Evolutionary conservation across 2,888 invertebrate genomes (phyloP), one percentile per base, ranked within the genome.

Genomic region (Ashinkailepas kermadecensis): DNA sequence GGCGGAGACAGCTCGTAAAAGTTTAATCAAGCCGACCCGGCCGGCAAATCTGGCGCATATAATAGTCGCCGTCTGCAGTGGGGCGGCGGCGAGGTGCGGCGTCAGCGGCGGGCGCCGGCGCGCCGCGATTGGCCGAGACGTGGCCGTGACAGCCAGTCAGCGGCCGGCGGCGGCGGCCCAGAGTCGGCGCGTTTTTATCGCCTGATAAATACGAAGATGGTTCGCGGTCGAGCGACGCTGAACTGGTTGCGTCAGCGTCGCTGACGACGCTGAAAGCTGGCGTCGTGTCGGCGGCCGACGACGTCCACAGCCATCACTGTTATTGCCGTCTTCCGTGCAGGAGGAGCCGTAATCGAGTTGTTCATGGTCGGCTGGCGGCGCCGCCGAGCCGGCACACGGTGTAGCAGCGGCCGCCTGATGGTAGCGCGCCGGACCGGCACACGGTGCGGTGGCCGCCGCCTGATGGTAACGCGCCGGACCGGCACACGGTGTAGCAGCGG

Each of bases 1-100:
- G 7, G 6, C 74, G 25, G 74, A 74, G 74, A 74, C 74, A 21
- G 54, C 74, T 74, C 74, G 74, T 74, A 74, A 74, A 74, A 74
- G 74, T 74, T 74, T 74, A 74, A 74, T 74, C 74, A 74, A 65
- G 74, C 54, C 67, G 18, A 18, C 13, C 54, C 7, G 54, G 13
- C 74, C 23, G 23, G 25, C 74, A 54, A 74, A 39, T 74, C 74
- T 25, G 74, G 54, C 39, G 3, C 74, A 74, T 21, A 54, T 74
- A 74, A 74, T 74, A 39, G 70, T 39, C 15, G 39, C 18, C 10
- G 18, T 62, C 67, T 65, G n/a, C n/a, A 9, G n/a, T 10, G 10
- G 65, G 23, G 13, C 74, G 74, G 18, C 74, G 10, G 54, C 54
- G 74, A 54, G 74, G 54, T 25, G 67, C 67, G 13, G 18, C 15